A percentile compares a stretch with the other conserved stretches of the same genome.
Evolutionary conservation across 2,797 vertebrate genomes (phyloP).

Genomic region (Pogonophryne albipinna): DNA sequence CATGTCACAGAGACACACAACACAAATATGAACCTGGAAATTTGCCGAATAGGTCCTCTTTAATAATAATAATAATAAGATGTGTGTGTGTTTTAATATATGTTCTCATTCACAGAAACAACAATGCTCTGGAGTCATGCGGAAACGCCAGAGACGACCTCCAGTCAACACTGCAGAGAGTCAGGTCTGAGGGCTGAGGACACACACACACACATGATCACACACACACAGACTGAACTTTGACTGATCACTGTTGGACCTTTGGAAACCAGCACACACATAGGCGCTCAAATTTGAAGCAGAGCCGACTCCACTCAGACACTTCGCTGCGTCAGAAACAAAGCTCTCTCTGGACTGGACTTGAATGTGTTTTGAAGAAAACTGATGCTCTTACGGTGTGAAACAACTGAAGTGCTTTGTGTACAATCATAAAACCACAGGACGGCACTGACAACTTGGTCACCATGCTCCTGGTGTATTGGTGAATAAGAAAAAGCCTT

Average conservation of each 20-base stretch:
- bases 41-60: too few species aligned
- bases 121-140: slow-evolving; percentile 89
- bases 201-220: slow-evolving; percentile 1
- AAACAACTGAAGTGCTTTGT: slow-evolving; percentile 17
- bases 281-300: slow-evolving; percentile 3
- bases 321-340: background rate
- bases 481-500: slow-evolving; percentile 2
- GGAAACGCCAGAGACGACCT: slow-evolving; percentile 89
- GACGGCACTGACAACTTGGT: slow-evolving; percentile 30
- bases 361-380: slow-evolving; percentile 40
- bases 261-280: slow-evolving; percentile 34
- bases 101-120: slow-evolving; percentile 83
- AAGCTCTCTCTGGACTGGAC: slow-evolving; percentile 28
- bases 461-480: slow-evolving; percentile 11
- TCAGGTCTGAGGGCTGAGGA: slow-evolving; percentile 79
- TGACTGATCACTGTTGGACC: slow-evolving; percentile 43
- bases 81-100: background rate
- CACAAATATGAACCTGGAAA: too few species aligned
- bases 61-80: too few species aligned
- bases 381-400: slow-evolving; percentile 10
- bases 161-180: slow-evolving; percentile 86
- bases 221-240: slow-evolving; percentile 36
- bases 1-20: too few species aligned
- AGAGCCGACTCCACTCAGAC: slow-evolving; percentile 8
- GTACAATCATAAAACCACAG: slow-evolving; percentile 13